A percentile compares a stretch with the other conserved stretches of the same genome.
Conservation (phyloP, 2,113 vertebrate species). For the Amblyopsis rosae region DNA sequence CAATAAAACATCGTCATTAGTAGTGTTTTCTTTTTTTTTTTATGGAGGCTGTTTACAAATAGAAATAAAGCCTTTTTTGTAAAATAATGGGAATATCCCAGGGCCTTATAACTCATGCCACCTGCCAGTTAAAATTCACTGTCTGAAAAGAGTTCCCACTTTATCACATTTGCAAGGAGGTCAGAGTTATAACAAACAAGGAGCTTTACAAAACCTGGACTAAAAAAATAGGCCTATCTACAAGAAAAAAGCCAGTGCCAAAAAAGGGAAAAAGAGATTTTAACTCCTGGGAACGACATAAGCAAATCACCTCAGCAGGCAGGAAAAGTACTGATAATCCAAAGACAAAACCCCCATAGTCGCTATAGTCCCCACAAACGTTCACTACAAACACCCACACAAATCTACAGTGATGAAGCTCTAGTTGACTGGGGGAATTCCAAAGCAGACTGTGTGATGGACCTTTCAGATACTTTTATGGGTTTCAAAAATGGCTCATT, state of each 20-base stretch:
- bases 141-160: no score
- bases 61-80: neutral
- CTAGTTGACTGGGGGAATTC: neutral
- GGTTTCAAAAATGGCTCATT: neutral
- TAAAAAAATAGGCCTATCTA: slow-evolving; percentile 7
- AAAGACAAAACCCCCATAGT: neutral
- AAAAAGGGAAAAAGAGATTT: slow-evolving; percentile 9
- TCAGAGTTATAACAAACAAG: slow-evolving; percentile 19
- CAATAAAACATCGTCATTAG: neutral
- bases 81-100: neutral
- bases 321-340: neutral
- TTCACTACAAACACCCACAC: neutral
- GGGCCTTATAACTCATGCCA: neutral
- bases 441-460: slow-evolving; percentile 1
- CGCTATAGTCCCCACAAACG: neutral
- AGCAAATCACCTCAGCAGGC: slow-evolving; percentile 26
- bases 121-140: neutral
- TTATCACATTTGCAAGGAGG: no score
- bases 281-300: slow-evolving; percentile 23
- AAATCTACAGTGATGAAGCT: neutral
- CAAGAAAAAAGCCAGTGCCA: neutral
- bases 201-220: neutral
- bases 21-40: neutral
- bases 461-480: neutral
- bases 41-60: neutral